Evolutionary conservation across 2,888 invertebrate species (phyloP).

Genomic region (Cataglyphis rosenhaueri): DNA sequence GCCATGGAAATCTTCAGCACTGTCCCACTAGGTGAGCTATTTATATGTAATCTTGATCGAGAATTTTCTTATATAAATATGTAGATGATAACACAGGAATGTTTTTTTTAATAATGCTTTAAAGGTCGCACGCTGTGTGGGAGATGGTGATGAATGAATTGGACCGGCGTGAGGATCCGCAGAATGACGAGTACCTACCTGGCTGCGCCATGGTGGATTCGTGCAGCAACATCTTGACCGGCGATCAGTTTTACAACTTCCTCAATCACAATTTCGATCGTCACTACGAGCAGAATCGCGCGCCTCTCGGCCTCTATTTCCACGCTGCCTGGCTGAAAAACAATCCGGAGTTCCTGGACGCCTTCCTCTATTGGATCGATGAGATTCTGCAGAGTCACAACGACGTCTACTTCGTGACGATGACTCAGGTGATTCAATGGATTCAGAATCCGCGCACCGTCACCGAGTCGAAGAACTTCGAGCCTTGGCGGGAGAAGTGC

Average conservation of each 20-base stretch:
- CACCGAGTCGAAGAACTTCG: slow-evolving; percentile 95
- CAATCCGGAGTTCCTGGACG: slow-evolving; percentile 96
- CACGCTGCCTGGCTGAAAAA: slow-evolving; percentile 97
- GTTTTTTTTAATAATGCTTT: background rate
- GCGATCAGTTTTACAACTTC: slow-evolving; percentile 98
- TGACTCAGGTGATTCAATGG: slow-evolving; percentile 99
- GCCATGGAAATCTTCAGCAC: slow-evolving; percentile 96
- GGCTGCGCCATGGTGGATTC: slow-evolving; percentile 98
- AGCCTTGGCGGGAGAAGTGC: slow-evolving; percentile 98
- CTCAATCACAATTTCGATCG: slow-evolving; percentile 97
- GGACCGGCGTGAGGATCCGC: slow-evolving; percentile 96
- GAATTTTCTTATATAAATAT: background rate
- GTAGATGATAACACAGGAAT: background rate
- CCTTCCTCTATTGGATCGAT: slow-evolving; percentile 97
- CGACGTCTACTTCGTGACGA: slow-evolving; percentile 97
- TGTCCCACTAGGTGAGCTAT: slow-evolving; percentile 91
- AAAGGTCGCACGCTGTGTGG: slow-evolving; percentile 95
- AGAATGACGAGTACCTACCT: slow-evolving; percentile 94
- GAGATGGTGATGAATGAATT: slow-evolving; percentile 98
- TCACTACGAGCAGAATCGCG: slow-evolving; percentile 95
- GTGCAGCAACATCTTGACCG: slow-evolving; percentile 96
- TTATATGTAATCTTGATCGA: background rate
- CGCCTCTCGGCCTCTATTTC: slow-evolving; percentile 96
- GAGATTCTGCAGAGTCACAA: slow-evolving; percentile 94
- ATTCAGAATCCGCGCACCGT: slow-evolving; percentile 96